Base-by-base conservation (phyloP, 2,797 vertebrate species). In the Lepus oiostolus region DNA sequence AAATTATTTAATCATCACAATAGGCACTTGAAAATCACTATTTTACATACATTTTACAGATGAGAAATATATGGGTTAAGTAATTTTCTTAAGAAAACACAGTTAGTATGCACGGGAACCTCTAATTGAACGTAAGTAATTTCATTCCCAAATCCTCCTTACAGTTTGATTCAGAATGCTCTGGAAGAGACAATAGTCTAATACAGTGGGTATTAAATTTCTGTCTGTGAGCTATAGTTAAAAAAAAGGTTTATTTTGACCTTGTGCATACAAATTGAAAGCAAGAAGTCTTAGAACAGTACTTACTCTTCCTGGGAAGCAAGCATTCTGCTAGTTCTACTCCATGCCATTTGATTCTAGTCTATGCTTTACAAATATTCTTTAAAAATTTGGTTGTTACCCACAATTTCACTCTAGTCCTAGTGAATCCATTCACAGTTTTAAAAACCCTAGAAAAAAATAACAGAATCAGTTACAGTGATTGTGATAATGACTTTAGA, bases 1-100 rank as follows among this genome's bases (percentile, higher is more conserved):
- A 84, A 80, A 77, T 90, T 47, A 35, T 74, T 62, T 88, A 82
- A 7, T 80, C 71, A 80, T 91, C 17, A 71, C n/a, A 26, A 60
- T 77, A 58, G 50, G 4, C 13, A 38, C 50, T 35, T 32, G 12
- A 54, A 58, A 54, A 52, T 28, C n/a, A 68, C 2, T 52, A 12
- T 71, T 93, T 96, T 84, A 75, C 21, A 72, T 5, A 54, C 26
- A 54, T 68, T 95, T 95, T 65, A 90, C 24, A 75, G 38, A 68
- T 83, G 24, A 93, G 50, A 82, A 90, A 58, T 58, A 58, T 58
- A 19, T 58, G 17, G 3, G 54, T 19, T 58, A 58, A 90, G 26
- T 60, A 38, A 84, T 65, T 86, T 86, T 21, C 82, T 32, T n/a
- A 30, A 76, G 52, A 85, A 94, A 95, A 88, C 35, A 70, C 24